Evolutionary conservation across 2,113 vertebrate species (phyloP).

Genomic region (Megaceryle torquata): DNA sequence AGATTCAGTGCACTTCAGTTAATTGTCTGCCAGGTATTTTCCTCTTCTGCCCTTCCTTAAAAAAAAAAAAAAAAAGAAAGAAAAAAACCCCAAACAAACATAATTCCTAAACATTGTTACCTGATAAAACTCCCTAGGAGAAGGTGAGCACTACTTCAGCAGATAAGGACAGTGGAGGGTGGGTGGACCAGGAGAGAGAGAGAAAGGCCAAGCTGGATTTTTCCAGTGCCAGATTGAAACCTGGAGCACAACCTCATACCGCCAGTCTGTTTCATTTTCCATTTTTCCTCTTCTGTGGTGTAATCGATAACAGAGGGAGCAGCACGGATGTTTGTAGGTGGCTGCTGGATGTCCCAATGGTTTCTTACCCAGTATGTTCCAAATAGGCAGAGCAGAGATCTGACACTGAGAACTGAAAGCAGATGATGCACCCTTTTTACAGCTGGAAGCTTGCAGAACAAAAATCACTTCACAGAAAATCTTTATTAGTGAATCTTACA

Average conservation of each 20-base stretch:
- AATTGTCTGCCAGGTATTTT: background rate
- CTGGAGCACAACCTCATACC: background rate
- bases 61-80: background rate
- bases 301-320: background rate
- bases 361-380: background rate
- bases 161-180: background rate
- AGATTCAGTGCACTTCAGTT: background rate
- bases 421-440: background rate
- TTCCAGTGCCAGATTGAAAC: background rate
- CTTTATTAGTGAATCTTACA: slow-evolving; percentile 17
- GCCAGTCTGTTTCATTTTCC: background rate
- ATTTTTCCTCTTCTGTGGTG: slow-evolving; percentile 19
- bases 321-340: background rate
- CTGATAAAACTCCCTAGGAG: background rate
- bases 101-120: background rate
- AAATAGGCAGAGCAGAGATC: slow-evolving; percentile 39
- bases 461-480: background rate
- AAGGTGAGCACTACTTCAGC: background rate
- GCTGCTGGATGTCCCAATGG: background rate
- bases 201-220: background rate
- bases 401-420: background rate
- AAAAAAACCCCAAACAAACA: no score
- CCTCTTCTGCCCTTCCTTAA: background rate
- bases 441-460: background rate
- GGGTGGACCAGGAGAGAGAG: background rate